Percentiles rank a stretch among this genome's conserved stretches.
Conservation (phyloP, 2,888 invertebrate species). For the Amphimallon solstitiale region DNA sequence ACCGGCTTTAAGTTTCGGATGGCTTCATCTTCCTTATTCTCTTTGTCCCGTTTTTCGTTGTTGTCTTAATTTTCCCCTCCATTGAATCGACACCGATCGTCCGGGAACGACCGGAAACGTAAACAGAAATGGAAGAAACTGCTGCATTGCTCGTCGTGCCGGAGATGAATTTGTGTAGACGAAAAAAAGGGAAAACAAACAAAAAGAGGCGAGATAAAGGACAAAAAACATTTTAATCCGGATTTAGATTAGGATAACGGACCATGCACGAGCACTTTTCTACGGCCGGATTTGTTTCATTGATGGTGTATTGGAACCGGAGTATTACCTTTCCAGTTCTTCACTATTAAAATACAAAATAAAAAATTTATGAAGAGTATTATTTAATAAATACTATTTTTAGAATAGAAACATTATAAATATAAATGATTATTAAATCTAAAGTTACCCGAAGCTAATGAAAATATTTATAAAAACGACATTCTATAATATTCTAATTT, state of each 20-base stretch:
- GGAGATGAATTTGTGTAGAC: background rate
- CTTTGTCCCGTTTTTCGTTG: background rate
- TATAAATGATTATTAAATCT: too few species aligned
- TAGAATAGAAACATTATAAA: too few species aligned
- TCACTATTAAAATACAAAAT: background rate
- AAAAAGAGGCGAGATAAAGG: background rate
- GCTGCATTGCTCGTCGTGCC: background rate
- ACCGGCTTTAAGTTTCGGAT: constrained; percentile 7
- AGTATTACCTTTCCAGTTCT: background rate
- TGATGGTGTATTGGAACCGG: constrained; percentile 3
- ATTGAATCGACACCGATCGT: constrained; percentile 22
- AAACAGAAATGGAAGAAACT: constrained; percentile 6
- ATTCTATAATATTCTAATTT: too few species aligned
- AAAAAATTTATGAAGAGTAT: too few species aligned
- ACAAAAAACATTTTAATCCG: constrained; percentile 23
- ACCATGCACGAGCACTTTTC: constrained; percentile 21
- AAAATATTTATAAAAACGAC: too few species aligned
- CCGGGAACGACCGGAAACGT: constrained; percentile 7
- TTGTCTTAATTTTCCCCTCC: constrained; percentile 26
- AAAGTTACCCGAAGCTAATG: too few species aligned
- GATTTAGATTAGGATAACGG: constrained; percentile 14
- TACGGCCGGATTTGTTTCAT: constrained; percentile 7
- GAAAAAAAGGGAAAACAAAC: background rate
- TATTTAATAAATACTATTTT: too few species aligned
- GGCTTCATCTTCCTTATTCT: background rate